These are phyloP conservation scores for Mobula hypostoma DNA, from an alignment of 2,113 vertebrate genomes.

Conservation along the genomic window DNA sequence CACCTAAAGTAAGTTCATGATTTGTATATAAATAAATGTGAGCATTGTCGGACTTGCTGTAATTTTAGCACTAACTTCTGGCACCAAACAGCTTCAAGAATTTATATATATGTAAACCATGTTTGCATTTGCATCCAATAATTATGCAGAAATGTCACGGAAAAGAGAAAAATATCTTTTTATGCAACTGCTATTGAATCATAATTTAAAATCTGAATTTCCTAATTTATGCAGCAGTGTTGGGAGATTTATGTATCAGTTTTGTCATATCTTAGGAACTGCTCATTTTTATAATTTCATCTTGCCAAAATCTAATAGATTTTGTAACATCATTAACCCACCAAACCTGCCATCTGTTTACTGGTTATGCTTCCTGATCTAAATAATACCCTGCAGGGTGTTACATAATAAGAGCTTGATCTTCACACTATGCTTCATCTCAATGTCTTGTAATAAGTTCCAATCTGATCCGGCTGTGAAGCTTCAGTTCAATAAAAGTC, in stretches of 20 bases:
- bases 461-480: background rate
- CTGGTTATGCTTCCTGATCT: background rate
- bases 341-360: background rate
- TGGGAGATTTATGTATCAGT: background rate
- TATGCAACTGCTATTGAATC: background rate
- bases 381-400: background rate
- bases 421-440: background rate
- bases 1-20: background rate
- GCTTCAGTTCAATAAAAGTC: background rate
- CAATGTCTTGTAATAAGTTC: background rate
- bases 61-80: background rate
- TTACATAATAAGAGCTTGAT: background rate
- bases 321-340: background rate
- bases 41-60: background rate
- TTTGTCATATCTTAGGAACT: background rate
- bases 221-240: background rate
- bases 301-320: slow-evolving; percentile 3
- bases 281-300: slow-evolving; percentile 17
- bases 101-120: background rate
- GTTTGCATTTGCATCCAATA: background rate
- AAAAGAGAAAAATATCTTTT: background rate
- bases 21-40: background rate
- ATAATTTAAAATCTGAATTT: background rate
- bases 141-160: background rate
- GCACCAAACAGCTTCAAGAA: no score